Evolutionary conservation across 2,797 vertebrate species (phyloP).

Genomic region (Basileuterus tristriatus): DNA sequence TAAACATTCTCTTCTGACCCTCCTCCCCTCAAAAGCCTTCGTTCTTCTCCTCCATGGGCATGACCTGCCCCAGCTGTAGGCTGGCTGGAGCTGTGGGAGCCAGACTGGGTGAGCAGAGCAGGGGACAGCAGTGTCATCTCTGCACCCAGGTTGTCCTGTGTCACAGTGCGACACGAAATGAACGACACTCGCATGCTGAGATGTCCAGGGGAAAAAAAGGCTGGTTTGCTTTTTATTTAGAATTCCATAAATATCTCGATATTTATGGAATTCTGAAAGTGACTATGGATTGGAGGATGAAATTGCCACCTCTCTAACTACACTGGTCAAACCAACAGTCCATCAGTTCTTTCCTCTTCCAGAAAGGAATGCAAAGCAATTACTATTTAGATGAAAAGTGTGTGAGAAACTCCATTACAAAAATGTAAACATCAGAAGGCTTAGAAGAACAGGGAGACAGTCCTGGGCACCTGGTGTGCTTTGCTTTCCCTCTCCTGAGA

Average conservation of each 20-base stretch:
- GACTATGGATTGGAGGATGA: neutral
- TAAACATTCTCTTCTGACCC: neutral
- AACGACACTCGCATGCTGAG: neutral
- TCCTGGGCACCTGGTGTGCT: neutral
- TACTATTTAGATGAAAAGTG: neutral
- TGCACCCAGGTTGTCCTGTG: neutral
- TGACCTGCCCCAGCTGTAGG: neutral
- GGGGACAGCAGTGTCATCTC: neutral
- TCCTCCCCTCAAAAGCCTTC: neutral
- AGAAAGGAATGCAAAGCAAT: neutral
- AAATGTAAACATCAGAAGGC: neutral
- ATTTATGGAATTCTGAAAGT: neutral
- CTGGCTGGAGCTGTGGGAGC: neutral
- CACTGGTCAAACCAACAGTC: neutral
- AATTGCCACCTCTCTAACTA: neutral
- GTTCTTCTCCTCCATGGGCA: neutral
- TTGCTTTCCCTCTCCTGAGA: neutral
- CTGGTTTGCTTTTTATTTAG: no score
- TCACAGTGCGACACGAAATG: accelerated
- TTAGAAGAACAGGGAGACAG: neutral
- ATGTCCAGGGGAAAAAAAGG: neutral
- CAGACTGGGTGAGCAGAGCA: neutral
- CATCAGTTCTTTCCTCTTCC: neutral
- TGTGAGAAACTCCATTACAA: neutral
- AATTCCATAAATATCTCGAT: no score